Percentiles rank a stretch among this genome's conserved stretches.
These are phyloP conservation scores for Oceanites oceanicus DNA, from an alignment of 2,113 vertebrate genomes.

Conservation along the genomic window DNA sequence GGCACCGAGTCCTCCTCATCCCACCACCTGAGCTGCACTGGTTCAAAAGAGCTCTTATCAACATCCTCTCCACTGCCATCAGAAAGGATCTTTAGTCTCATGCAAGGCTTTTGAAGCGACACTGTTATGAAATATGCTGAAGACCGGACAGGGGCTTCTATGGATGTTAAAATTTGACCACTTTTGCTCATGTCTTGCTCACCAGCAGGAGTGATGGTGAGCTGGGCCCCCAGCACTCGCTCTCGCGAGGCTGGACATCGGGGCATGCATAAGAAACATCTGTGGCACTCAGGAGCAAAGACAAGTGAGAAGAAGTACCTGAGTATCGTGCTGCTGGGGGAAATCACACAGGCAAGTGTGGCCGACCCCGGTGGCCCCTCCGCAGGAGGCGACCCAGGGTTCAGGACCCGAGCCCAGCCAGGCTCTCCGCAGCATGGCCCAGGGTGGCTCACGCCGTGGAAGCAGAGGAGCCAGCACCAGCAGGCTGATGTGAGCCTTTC, in stretches of 20 bases:
- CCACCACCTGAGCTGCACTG: neutral
- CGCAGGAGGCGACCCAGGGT: rapidly evolving
- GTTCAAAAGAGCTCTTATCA: neutral
- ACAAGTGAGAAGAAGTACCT: neutral
- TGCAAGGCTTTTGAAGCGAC: neutral
- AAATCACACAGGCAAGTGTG: rapidly evolving
- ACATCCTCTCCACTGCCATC: neutral
- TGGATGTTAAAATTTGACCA: neutral
- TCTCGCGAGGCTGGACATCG: neutral
- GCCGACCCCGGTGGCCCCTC: rapidly evolving
- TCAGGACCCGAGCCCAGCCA: neutral
- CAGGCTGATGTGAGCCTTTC: neutral
- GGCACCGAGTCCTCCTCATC: rapidly evolving
- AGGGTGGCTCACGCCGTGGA: rapidly evolving
- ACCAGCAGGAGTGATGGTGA: neutral
- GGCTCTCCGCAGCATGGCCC: rapidly evolving
- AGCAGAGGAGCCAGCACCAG: neutral
- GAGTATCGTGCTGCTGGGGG: rapidly evolving
- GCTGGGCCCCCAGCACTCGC: neutral
- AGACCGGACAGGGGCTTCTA: neutral
- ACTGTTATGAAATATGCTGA: neutral
- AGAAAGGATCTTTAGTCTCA: neutral
- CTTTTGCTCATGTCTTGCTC: neutral
- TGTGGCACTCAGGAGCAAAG: neutral
- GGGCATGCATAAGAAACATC: neutral